These are phyloP conservation scores for Drosophila fulvimacula DNA, from an alignment of 2,888 invertebrate genomes.

Conservation along the genomic window DNA sequence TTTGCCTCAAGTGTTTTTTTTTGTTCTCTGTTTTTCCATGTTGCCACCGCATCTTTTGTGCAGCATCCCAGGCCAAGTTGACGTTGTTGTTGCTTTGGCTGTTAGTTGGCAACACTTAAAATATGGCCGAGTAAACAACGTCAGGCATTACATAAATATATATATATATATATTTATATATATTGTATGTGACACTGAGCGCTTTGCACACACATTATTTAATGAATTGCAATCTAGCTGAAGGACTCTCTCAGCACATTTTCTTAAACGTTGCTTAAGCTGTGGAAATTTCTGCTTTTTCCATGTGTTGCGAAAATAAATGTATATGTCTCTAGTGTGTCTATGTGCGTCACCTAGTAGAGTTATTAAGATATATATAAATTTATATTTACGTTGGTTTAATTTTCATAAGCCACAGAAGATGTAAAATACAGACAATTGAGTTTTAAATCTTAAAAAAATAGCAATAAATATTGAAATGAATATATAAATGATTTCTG, in stretches of 20 bases:
- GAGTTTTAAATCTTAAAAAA: neutral
- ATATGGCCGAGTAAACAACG: conserved; percentile 60
- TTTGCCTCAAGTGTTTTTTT: conserved; percentile 62
- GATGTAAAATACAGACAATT: neutral
- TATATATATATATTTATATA: conserved; percentile 49
- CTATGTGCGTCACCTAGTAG: too few species aligned
- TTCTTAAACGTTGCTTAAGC: conserved; percentile 2
- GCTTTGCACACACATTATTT: conserved; percentile 47
- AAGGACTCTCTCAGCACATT: conserved; percentile 19
- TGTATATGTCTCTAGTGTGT: too few species aligned
- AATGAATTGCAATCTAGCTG: conserved; percentile 41
- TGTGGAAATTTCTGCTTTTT: neutral
- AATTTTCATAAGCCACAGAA: neutral
- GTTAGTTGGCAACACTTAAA: conserved; percentile 61
- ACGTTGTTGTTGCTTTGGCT: conserved; percentile 28
- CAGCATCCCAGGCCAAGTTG: conserved; percentile 42
- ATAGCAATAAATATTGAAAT: neutral
- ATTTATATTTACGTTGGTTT: neutral
- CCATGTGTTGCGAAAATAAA: neutral
- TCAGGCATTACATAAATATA: conserved; percentile 61
- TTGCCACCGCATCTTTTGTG: conserved; percentile 41
- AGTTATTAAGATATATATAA: neutral
- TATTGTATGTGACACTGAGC: conserved; percentile 25
- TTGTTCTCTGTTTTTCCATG: conserved; percentile 29
- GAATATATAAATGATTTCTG: too few species aligned